Evolutionary conservation across 2,113 vertebrate genomes (phyloP).

Genomic region (Melanotaenia duboulayi): DNA sequence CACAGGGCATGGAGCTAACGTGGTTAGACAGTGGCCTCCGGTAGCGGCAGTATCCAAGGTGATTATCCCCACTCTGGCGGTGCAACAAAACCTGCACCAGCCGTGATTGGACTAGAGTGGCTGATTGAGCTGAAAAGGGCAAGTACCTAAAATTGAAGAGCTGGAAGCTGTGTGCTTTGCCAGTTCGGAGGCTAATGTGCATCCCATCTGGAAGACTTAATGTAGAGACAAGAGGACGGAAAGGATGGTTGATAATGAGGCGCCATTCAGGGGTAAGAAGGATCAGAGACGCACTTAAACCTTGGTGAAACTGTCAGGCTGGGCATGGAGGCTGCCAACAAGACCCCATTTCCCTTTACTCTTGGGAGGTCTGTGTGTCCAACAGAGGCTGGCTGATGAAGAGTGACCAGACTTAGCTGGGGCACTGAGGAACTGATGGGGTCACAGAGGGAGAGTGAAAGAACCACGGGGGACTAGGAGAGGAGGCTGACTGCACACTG

Average conservation of each 20-base stretch:
- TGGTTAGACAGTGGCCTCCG: slow-evolving; percentile 65
- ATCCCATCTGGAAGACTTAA: slow-evolving; percentile 55
- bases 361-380: slow-evolving; percentile 60
- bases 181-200: slow-evolving; percentile 52
- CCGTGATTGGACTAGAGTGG: slow-evolving; percentile 68
- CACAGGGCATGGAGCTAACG: slow-evolving; percentile 55
- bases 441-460: slow-evolving; percentile 62
- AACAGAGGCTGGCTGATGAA: slow-evolving; percentile 69
- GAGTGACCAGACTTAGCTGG: slow-evolving; percentile 72
- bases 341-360: slow-evolving; percentile 52
- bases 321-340: slow-evolving; percentile 44
- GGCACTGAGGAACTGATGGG: slow-evolving; percentile 68
- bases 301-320: slow-evolving; percentile 54
- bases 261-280: slow-evolving; percentile 37
- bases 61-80: slow-evolving; percentile 72
- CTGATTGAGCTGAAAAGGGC: slow-evolving; percentile 77
- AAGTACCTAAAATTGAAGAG: slow-evolving; percentile 72
- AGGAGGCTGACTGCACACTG: slow-evolving; percentile 65
- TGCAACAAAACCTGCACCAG: slow-evolving; percentile 47
- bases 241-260: slow-evolving; percentile 59
- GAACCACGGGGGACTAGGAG: slow-evolving; percentile 28
- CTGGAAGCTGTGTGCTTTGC: slow-evolving; percentile 55
- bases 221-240: slow-evolving; percentile 52
- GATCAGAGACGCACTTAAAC: slow-evolving; percentile 55
- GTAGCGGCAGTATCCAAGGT: slow-evolving; percentile 72